phyloP scores from a whole-genome alignment of 2,888 invertebrate species.

The Diaperis boleti region DNA sequence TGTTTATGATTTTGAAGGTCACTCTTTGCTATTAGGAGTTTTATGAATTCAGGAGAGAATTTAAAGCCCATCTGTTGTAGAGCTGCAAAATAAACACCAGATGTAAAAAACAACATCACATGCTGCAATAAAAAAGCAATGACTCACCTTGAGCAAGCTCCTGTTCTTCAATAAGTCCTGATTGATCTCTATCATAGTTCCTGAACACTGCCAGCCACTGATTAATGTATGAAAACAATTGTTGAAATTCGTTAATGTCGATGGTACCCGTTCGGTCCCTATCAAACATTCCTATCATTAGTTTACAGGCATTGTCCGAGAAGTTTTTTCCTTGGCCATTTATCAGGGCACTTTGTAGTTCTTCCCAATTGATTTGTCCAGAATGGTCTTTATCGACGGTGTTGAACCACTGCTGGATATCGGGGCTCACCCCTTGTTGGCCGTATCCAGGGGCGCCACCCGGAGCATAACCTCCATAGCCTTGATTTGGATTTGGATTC shows the following conservation, averaged over 20 bases:
- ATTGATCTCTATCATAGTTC: slow-evolving; percentile 86
- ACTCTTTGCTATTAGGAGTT: slow-evolving; percentile 77
- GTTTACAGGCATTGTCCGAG: slow-evolving; percentile 83
- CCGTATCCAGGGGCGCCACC: slow-evolving; percentile 22
- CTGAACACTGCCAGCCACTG: slow-evolving; percentile 90
- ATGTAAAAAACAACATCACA: too few relatives aligned
- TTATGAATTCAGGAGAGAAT: slow-evolving; percentile 83
- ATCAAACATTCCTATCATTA: slow-evolving; percentile 95
- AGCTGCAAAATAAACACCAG: slow-evolving; percentile 76
- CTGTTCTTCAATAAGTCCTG: slow-evolving; percentile 84
- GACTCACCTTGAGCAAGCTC: slow-evolving; percentile 81
- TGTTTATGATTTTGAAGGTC: slow-evolving; percentile 74
- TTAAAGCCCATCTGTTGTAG: slow-evolving; percentile 90
- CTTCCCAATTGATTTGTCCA: slow-evolving; percentile 82
- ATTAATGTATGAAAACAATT: slow-evolving; percentile 88
- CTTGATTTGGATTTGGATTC: background rate
- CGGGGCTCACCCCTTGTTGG: slow-evolving; percentile 70
- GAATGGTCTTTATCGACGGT: slow-evolving; percentile 87
- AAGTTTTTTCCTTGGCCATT: slow-evolving; percentile 89
- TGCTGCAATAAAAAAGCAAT: background rate
- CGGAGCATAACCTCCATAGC: slow-evolving; percentile 16
- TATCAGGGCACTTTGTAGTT: slow-evolving; percentile 84
- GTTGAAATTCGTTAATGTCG: slow-evolving; percentile 86
- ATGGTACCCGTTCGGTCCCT: slow-evolving; percentile 87
- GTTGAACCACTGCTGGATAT: slow-evolving; percentile 85